A percentile compares a stretch with the other conserved stretches of the same genome.
phyloP scores from a whole-genome alignment of 1,140 invertebrate genomes.

The Drosophila pseudoobscura region DNA sequence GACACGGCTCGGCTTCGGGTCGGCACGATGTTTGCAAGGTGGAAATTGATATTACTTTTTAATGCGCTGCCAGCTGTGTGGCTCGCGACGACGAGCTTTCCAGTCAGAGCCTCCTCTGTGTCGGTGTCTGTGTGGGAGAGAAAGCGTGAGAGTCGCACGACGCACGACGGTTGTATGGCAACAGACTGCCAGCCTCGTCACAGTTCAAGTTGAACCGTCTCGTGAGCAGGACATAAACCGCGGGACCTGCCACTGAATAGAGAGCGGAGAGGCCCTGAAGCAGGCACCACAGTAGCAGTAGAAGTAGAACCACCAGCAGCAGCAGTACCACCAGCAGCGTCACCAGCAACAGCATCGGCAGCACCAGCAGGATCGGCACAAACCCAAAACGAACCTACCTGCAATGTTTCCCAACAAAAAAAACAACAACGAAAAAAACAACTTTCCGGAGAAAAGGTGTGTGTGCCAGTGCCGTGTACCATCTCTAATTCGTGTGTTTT shows the following conservation, averaged over 20 bases:
- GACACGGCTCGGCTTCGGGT: neutral
- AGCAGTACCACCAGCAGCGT: neutral
- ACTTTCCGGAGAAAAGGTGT: conserved; percentile 51
- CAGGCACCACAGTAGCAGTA: conserved; percentile 17
- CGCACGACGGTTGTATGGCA: conserved; percentile 2
- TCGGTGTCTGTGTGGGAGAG: conserved; percentile 15
- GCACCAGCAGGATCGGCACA: no score
- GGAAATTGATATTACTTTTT: conserved; percentile 82
- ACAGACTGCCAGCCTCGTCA: conserved; percentile 50
- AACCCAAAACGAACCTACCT: conserved; percentile 8
- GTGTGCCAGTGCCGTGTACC: conserved; percentile 7
- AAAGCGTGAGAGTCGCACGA: conserved; percentile 26
- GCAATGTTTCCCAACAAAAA: conserved; percentile 29
- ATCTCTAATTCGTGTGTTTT: neutral
- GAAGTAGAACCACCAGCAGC: conserved; percentile 6
- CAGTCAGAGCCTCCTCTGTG: conserved; percentile 16
- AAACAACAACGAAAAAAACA: neutral
- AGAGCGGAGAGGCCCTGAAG: conserved; percentile 24
- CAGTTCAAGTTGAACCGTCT: conserved; percentile 82
- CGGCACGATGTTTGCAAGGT: conserved; percentile 66
- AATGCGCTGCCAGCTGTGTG: conserved; percentile 72
- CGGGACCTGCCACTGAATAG: conserved; percentile 61
- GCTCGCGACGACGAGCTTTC: conserved; percentile 36
- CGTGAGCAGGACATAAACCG: conserved; percentile 74
- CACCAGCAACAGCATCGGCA: neutral